Conservation (phyloP, 2,888 invertebrate species). For the Dryomyza anilis region DNA sequence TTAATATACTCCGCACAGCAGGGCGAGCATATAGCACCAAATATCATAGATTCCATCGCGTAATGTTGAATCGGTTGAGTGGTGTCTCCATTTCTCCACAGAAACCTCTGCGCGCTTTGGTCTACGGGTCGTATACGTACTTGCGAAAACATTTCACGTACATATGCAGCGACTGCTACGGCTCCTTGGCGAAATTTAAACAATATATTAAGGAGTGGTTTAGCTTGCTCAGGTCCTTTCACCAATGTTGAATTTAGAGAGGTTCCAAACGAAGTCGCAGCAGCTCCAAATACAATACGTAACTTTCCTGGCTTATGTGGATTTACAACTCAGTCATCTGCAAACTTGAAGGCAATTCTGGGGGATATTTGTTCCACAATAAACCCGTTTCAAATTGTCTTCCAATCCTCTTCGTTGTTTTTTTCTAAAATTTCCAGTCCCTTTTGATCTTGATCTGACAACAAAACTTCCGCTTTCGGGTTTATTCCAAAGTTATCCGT, state of each 20-base stretch:
- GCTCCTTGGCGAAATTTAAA: constrained; percentile 27
- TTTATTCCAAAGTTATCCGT: constrained; percentile 1
- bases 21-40: constrained; percentile 28
- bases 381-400: no score
- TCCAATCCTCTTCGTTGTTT: no score
- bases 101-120: constrained; percentile 25
- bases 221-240: constrained; percentile 45
- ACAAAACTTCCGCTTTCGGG: no score
- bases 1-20: constrained; percentile 31
- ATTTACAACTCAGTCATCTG: constrained; percentile 39
- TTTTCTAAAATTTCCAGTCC: no score
- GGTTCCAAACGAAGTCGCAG: constrained; percentile 38
- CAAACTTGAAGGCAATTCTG: no score
- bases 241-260: constrained; percentile 41
- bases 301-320: constrained; percentile 42
- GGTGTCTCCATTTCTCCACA: constrained; percentile 38
- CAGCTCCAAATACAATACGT: constrained; percentile 48
- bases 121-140: no score
- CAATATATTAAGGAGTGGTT: constrained; percentile 12
- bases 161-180: constrained; percentile 25
- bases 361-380: no score
- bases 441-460: no score
- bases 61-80: constrained; percentile 28
- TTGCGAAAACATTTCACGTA: no score
- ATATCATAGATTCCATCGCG: constrained; percentile 34